phyloP scores from a whole-genome alignment of 2,113 vertebrate species.

The Collichthys lucidus region DNA sequence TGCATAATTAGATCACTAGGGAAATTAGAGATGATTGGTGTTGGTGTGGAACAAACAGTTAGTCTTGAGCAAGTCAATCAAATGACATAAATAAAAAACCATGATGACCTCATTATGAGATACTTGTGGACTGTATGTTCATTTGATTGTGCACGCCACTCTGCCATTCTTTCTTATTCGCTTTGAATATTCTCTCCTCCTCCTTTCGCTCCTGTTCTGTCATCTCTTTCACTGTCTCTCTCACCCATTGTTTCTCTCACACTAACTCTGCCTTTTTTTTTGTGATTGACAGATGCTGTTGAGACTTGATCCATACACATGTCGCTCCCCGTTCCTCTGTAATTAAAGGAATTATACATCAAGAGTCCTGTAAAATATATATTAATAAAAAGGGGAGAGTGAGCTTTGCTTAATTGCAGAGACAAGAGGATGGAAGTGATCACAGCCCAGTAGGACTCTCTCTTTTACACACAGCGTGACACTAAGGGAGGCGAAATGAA shows the following conservation, averaged over 20 bases:
- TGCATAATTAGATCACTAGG: neutral
- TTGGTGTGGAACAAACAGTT: conserved; percentile 6
- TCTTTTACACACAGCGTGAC: conserved; percentile 52
- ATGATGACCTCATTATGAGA: conserved; percentile 20
- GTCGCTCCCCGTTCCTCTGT: conserved; percentile 38
- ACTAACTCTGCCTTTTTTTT: conserved; percentile 4
- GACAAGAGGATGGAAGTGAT: conserved; percentile 70
- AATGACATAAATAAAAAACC: conserved; percentile 31
- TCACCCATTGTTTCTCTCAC: conserved; percentile 1
- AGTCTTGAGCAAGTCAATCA: conserved; percentile 1
- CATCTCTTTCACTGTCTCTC: conserved; percentile 4
- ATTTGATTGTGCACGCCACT: neutral
- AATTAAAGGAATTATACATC: conserved; percentile 79
- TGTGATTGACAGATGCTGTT: conserved; percentile 67
- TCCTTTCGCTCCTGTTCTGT: conserved; percentile 5
- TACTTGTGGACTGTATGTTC: neutral
- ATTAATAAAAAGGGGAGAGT: conserved; percentile 48
- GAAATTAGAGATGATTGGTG: neutral
- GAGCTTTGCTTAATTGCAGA: conserved; percentile 65
- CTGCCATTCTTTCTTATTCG: neutral
- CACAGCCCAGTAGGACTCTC: conserved; percentile 53
- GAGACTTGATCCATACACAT: conserved; percentile 49
- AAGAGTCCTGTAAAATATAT: conserved; percentile 66
- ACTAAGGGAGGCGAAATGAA: conserved; percentile 40
- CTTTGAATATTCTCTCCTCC: conserved; percentile 12